Evolutionary conservation across 2,113 vertebrate genomes (phyloP).

Genomic region (Thamnophis sirtalis): DNA sequence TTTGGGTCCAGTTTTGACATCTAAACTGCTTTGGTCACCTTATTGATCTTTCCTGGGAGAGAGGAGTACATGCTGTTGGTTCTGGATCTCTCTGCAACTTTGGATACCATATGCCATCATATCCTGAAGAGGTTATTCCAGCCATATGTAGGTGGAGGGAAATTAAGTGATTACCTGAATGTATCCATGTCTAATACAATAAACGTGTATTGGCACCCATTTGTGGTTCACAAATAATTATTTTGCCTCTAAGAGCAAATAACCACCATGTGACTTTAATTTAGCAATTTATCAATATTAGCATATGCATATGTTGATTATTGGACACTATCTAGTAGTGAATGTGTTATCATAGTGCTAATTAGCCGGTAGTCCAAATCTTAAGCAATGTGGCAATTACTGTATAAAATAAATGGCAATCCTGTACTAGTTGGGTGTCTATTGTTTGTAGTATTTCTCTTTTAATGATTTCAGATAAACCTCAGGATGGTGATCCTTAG

Average conservation of each 20-base stretch:
- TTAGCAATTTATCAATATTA: background rate
- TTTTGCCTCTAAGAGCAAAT: background rate
- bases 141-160: background rate
- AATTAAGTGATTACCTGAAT: background rate
- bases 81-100: background rate
- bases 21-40: background rate
- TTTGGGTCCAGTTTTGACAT: background rate
- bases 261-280: background rate
- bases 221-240: background rate
- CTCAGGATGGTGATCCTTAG: background rate
- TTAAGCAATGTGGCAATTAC: background rate
- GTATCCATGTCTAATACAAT: background rate
- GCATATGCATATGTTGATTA: background rate
- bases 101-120: background rate
- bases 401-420: background rate
- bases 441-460: background rate
- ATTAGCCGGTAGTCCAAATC: background rate
- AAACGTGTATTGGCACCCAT: background rate
- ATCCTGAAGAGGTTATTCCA: background rate
- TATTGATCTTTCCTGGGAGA: background rate
- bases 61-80: background rate
- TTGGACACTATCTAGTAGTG: background rate
- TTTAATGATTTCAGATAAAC: background rate
- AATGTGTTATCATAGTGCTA: background rate
- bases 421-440: background rate